These are phyloP conservation scores for Melanophora roralis DNA, from an alignment of 2,888 invertebrate genomes.

Conservation along the genomic window DNA sequence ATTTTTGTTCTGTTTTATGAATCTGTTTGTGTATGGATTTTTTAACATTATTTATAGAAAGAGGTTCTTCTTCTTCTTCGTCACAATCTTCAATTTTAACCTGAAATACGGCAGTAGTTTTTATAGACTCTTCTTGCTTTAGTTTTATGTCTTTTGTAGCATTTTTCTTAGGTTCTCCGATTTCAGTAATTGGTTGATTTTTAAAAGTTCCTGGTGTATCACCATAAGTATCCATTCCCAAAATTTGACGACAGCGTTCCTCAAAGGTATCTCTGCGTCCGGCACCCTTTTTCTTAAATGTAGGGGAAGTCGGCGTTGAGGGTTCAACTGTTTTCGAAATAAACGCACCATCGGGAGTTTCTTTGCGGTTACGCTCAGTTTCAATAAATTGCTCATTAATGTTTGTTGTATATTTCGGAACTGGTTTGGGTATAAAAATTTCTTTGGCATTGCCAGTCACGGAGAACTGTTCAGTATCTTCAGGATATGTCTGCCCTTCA, in stretches of 20 bases:
- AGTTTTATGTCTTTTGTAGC: background rate
- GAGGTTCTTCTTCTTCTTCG: slow-evolving; percentile 65
- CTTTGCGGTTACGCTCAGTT: slow-evolving; percentile 59
- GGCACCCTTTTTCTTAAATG: slow-evolving; percentile 79
- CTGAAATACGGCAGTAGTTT: slow-evolving; percentile 59
- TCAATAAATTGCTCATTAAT: slow-evolving; percentile 58
- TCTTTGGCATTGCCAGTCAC: background rate
- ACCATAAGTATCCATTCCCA: slow-evolving; percentile 79
- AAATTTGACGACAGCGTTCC: slow-evolving; percentile 84
- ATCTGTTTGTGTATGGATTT: slow-evolving; percentile 42
- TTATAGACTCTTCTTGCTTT: background rate
- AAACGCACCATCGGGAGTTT: slow-evolving; percentile 70
- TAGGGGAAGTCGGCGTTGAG: slow-evolving; percentile 70
- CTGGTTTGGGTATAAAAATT: background rate
- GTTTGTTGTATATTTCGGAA: background rate
- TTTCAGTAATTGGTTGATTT: slow-evolving; percentile 59
- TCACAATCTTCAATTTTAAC: slow-evolving; percentile 75
- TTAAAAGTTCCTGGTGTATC: slow-evolving; percentile 71
- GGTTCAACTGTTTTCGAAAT: slow-evolving; percentile 67
- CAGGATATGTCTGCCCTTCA: slow-evolving; percentile 16
- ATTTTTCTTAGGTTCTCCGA: background rate
- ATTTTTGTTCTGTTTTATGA: background rate
- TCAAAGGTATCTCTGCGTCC: slow-evolving; percentile 85
- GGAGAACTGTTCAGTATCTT: background rate
- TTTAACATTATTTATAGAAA: slow-evolving; percentile 56